Conservation (phyloP, 2,888 invertebrate species). For the Pasiphila rectangulata region DNA sequence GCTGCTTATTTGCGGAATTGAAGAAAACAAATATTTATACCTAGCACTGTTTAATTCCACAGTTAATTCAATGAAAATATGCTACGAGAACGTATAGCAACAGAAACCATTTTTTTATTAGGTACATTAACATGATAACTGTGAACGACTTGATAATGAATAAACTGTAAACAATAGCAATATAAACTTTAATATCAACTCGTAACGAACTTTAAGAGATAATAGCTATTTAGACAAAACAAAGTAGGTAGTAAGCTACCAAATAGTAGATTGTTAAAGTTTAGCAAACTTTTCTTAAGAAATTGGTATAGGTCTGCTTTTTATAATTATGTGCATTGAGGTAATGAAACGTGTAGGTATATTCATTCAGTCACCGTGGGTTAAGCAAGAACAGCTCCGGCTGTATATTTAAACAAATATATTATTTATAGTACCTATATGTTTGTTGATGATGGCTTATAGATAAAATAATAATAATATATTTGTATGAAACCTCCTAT, state of each 20-base stretch:
- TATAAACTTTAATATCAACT: conserved; percentile 48
- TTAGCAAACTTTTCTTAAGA: neutral
- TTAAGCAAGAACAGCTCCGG: too few species aligned
- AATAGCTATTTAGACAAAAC: conserved; percentile 63
- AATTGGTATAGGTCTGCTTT: too few species aligned
- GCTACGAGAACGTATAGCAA: conserved; percentile 69
- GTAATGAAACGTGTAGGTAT: too few species aligned
- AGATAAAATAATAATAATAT: too few species aligned
- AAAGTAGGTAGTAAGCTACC: conserved; percentile 44
- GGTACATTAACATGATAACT: conserved; percentile 63
- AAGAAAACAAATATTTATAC: too few species aligned
- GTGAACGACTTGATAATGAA: conserved; percentile 61
- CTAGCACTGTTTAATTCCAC: neutral
- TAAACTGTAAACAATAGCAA: conserved; percentile 71
- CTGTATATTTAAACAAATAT: too few species aligned
- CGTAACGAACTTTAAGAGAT: conserved; percentile 61
- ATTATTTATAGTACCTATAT: too few species aligned
- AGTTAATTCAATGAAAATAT: conserved; percentile 30
- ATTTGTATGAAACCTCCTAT: too few species aligned
- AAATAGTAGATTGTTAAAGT: conserved; percentile 12
- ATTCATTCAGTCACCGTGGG: too few species aligned
- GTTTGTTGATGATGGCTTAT: too few species aligned
- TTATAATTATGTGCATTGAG: too few species aligned
- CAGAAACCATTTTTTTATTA: conserved; percentile 60
- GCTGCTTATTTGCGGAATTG: too few species aligned